phyloP scores from a whole-genome alignment of 2,888 invertebrate genomes.

The Yponomeuta cagnagella region DNA sequence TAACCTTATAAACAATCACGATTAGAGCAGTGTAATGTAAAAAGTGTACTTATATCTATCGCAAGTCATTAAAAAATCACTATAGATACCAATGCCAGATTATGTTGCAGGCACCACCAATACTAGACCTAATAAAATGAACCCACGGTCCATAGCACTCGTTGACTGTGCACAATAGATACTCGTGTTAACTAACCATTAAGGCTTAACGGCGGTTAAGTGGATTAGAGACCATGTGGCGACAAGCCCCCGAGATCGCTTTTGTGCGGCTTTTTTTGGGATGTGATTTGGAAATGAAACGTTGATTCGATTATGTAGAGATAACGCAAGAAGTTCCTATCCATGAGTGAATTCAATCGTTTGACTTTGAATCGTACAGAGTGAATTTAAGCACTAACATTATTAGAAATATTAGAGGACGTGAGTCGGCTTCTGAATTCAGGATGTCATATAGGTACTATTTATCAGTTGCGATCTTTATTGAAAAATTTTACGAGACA shows the following conservation, averaged over 20 bases:
- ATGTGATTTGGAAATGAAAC: not conserved
- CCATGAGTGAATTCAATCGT: no score
- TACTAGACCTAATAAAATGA: constrained; percentile 51
- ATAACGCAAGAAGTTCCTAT: not conserved
- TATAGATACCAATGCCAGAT: not conserved
- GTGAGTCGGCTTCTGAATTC: no score
- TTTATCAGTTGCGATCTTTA: no score
- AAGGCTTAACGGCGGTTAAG: constrained; percentile 50
- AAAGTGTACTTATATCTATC: not conserved
- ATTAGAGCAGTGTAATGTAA: no score
- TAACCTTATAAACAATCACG: no score
- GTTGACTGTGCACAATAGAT: constrained; percentile 20
- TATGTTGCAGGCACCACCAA: constrained; percentile 20
- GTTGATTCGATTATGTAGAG: not conserved
- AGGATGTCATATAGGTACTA: no score
- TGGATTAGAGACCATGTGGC: constrained; percentile 58
- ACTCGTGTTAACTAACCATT: constrained; percentile 13
- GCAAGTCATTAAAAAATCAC: not conserved
- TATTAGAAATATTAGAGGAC: no score
- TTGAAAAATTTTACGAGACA: no score
- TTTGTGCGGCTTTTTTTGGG: constrained; percentile 18
- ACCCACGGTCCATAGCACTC: constrained; percentile 35
- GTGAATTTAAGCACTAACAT: no score
- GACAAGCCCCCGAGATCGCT: constrained; percentile 38
- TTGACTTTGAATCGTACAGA: no score